Percentiles rank a stretch among this genome's conserved stretches.
Conservation (phyloP, 2,888 invertebrate species). For the Chrysolina oricalcia region DNA sequence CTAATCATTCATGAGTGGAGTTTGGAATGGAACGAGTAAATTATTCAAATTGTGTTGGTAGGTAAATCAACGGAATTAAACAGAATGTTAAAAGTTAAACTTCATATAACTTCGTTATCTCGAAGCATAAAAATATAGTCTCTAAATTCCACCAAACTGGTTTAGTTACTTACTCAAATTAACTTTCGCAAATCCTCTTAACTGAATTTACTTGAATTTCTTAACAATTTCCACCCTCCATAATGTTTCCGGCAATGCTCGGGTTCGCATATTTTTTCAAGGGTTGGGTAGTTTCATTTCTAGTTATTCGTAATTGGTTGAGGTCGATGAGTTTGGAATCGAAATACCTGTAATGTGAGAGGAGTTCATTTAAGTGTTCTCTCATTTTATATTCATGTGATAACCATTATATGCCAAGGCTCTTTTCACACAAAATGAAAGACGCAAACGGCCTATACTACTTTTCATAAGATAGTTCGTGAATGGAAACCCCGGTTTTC, state of each 20-base stretch:
- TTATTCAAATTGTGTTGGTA: slow-evolving; percentile 41
- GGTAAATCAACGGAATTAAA: slow-evolving; percentile 38
- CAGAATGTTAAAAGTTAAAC: slow-evolving; percentile 53
- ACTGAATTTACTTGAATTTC: slow-evolving; percentile 62
- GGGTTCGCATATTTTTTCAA: slow-evolving; percentile 41
- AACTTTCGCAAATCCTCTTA: slow-evolving; percentile 63
- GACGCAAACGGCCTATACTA: no score
- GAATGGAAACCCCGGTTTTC: no score
- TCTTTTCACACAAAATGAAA: no score
- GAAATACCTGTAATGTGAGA: background rate
- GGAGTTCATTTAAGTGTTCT: background rate
- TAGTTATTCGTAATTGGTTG: background rate
- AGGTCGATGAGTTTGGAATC: background rate
- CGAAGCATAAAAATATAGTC: slow-evolving; percentile 59
- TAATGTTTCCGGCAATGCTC: slow-evolving; percentile 47
- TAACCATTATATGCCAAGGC: no score
- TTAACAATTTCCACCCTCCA: slow-evolving; percentile 59
- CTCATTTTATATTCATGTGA: no score
- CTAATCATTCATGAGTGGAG: background rate
- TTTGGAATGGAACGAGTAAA: slow-evolving; percentile 14
- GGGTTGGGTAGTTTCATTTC: background rate
- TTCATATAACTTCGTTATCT: slow-evolving; percentile 58
- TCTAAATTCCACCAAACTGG: slow-evolving; percentile 59
- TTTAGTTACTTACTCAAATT: slow-evolving; percentile 64
- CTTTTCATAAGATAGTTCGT: no score